phyloP scores from a whole-genome alignment of 2,113 vertebrate species.

The Eulemur rufifrons region DNA sequence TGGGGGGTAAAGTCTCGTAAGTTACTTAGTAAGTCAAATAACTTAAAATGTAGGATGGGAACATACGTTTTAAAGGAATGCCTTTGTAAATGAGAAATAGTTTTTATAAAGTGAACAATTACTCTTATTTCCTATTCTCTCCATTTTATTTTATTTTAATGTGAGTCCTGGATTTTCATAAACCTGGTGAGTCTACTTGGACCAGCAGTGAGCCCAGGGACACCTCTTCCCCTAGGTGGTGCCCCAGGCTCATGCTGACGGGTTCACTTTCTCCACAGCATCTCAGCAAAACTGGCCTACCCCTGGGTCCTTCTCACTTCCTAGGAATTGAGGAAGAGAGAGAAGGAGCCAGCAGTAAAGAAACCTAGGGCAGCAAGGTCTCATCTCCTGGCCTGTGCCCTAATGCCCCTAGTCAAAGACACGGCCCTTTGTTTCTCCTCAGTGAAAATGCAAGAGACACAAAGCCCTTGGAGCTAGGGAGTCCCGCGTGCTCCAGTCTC shows the following conservation, averaged over 20 bases:
- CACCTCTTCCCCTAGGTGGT: slow-evolving; percentile 50
- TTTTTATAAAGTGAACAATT: neutral
- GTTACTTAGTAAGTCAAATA: neutral
- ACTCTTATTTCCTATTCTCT: neutral
- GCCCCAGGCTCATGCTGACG: neutral
- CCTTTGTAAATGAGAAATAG: neutral
- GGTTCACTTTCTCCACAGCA: accelerated
- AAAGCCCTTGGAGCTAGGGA: neutral
- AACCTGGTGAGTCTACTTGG: neutral
- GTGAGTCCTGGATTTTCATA: neutral
- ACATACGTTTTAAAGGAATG: neutral
- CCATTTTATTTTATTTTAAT: neutral
- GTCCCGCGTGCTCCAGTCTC: neutral
- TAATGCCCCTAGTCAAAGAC: neutral
- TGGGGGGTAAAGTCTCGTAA: neutral
- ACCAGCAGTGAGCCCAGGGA: neutral
- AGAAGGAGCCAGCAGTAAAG: neutral
- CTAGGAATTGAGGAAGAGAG: neutral
- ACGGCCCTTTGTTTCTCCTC: neutral
- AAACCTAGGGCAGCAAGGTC: neutral
- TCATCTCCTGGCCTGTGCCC: neutral
- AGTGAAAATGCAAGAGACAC: neutral
- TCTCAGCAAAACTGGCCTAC: neutral
- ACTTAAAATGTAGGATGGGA: neutral
- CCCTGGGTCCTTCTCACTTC: neutral